Conservation (phyloP, 2,888 invertebrate species). For the Leptinotarsa peninsularis region DNA sequence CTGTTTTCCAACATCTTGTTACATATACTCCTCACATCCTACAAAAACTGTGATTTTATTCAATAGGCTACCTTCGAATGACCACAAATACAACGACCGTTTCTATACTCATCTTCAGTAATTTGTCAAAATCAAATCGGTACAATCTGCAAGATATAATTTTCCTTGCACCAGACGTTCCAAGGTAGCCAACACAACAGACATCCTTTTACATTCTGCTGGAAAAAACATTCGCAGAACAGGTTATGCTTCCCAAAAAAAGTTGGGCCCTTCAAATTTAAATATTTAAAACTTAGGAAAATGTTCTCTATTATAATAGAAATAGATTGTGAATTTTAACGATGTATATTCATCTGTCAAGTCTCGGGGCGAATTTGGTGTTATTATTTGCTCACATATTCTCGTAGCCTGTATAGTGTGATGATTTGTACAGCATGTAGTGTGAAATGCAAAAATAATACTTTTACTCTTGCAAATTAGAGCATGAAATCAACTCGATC, state of each 20-base stretch:
- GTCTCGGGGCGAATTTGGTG: constrained; percentile 29
- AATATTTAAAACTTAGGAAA: constrained; percentile 19
- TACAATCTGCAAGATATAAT: background rate
- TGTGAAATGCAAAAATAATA: background rate
- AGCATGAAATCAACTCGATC: no score
- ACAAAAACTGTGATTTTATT: constrained; percentile 32
- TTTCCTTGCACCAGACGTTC: background rate
- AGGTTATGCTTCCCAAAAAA: constrained; percentile 26
- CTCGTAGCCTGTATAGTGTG: background rate
- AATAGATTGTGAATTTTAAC: constrained; percentile 26
- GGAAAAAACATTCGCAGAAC: constrained; percentile 21
- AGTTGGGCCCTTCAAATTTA: constrained; percentile 17
- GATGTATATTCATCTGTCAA: constrained; percentile 19
- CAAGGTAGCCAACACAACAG: constrained; percentile 1
- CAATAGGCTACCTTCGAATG: constrained; percentile 20
- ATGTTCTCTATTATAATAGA: constrained; percentile 29
- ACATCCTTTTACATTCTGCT: background rate
- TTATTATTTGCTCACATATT: constrained; percentile 23
- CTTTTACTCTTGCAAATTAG: background rate
- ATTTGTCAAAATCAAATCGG: background rate
- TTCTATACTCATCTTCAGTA: background rate
- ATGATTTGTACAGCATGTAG: constrained; percentile 17
- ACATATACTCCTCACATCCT: constrained; percentile 30
- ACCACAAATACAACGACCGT: constrained; percentile 27
- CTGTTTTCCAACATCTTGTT: background rate